Percentiles rank a stretch among this genome's conserved stretches.
Conservation (phyloP, 2,888 invertebrate genomes). For the Agelastica alni region DNA sequence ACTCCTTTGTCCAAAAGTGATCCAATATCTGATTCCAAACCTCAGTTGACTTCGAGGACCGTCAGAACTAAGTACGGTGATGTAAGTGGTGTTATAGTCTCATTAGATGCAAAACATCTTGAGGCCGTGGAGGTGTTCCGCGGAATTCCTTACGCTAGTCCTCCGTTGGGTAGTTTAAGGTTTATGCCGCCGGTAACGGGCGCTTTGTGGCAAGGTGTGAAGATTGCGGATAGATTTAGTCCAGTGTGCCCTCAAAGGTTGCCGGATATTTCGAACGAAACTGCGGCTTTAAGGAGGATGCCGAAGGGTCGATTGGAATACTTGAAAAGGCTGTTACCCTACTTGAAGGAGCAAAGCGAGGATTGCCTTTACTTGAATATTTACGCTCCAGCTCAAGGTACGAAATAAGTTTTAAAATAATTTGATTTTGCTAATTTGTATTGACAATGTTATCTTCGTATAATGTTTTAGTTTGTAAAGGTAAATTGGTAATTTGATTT, state of each 20-base stretch:
- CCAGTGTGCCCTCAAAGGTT: conserved; percentile 92
- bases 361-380: conserved; percentile 97
- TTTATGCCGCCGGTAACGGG: conserved; percentile 97
- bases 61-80: conserved; percentile 89
- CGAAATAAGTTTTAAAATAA: not conserved
- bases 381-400: conserved; percentile 95
- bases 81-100: conserved; percentile 82
- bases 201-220: conserved; percentile 88
- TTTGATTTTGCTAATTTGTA: too few relatives aligned
- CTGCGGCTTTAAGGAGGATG: conserved; percentile 80
- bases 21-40: conserved; percentile 46
- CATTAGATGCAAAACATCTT: conserved; percentile 77
- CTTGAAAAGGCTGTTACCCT: conserved; percentile 83
- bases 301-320: conserved; percentile 88
- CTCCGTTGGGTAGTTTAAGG: conserved; percentile 83
- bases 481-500: too few relatives aligned
- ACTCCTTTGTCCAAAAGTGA: conserved; percentile 35
- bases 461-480: too few relatives aligned
- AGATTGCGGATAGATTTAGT: conserved; percentile 83
- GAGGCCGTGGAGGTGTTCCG: conserved; percentile 91
- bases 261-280: conserved; percentile 84
- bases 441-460: too few relatives aligned
- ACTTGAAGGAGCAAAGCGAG: conserved; percentile 90
- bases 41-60: conserved; percentile 76
- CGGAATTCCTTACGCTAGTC: conserved; percentile 93